Conservation (phyloP, 1,140 invertebrate genomes). For the Lordiphosa mommai region DNA sequence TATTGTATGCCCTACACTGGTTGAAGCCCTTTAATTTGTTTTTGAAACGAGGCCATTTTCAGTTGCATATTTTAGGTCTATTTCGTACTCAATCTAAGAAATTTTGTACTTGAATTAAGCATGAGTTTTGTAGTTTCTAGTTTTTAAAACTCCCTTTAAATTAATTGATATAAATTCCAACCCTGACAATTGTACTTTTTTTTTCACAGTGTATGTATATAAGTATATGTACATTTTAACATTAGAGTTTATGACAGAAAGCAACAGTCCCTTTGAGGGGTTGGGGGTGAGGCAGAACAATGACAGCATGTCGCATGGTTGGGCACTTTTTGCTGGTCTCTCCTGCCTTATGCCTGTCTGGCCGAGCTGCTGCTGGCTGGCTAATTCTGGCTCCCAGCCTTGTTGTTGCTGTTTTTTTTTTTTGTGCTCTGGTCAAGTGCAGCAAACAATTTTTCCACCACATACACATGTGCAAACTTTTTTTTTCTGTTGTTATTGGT, state of each 20-base stretch:
- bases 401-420: neutral
- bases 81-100: no score
- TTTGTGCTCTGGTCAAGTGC: slow-evolving; percentile 54
- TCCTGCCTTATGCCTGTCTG: slow-evolving; percentile 6
- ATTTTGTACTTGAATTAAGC: no score
- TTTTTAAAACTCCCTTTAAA: no score
- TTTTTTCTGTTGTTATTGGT: slow-evolving; percentile 24
- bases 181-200: no score
- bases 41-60: no score
- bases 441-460: slow-evolving; percentile 33
- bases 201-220: neutral
- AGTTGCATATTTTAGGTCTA: no score
- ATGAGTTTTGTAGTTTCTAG: no score
- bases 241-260: slow-evolving; percentile 71
- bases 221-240: slow-evolving; percentile 21
- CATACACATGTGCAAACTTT: slow-evolving; percentile 39
- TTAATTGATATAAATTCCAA: no score
- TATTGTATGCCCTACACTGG: no score
- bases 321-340: slow-evolving; percentile 7
- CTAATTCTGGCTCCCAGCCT: slow-evolving; percentile 41
- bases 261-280: slow-evolving; percentile 51
- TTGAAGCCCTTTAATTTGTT: no score
- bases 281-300: neutral
- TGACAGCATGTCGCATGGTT: slow-evolving; percentile 3
- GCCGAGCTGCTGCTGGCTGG: slow-evolving; percentile 9